Base-by-base conservation (phyloP, 2,113 vertebrate species). In the Amblyopsis rosae region DNA sequence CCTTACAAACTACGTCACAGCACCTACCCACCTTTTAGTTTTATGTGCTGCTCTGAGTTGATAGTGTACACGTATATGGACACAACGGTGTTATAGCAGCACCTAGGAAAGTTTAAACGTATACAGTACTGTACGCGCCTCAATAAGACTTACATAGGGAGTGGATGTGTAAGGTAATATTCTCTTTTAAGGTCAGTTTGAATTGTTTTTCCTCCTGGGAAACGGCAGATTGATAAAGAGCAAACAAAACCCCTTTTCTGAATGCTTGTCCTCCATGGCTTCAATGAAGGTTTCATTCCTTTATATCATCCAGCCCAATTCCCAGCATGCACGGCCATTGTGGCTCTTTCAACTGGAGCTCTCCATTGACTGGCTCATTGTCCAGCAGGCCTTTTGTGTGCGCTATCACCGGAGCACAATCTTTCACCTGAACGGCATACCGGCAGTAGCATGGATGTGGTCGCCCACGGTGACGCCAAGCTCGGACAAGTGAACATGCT, bases 121-220 rank as follows among this genome's bases (percentile, higher is more conserved):
- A 57, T 19, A 10, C 9, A 26, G 17, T 12, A 9, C 16, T 57
- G 17, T 73, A 73, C 80, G 65, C 67, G 72, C 63, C 59, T 80
- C 69, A 81, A 74, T 77, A 72, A 78, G 76, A 67, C 70, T 73
- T 82, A 70, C 86, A 80, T 77, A 65, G 82, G 71, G 76, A 81
- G 76, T 35, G 67, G 72, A 73, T 85, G 79, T 69, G 85, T 87
- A 87, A 88, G 88, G 81, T 90, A 91, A 91, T 91, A 89, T 89
- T 88, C 85, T 79, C 70, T 87, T 65, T 88, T 91, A 90, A 91
- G 90, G 90, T 91, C 90, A 90, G 85, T 87, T 83, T 82, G 82
- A 90, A 90, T 89, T 90, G 88, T 90, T 91, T 88, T 90, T 88
- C 72, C 88, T 88, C 88, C 64, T 85, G 88, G 90, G 90, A 89